Conservation (phyloP, 2,888 invertebrate genomes). For the Aphidoletes aphidimyza region DNA sequence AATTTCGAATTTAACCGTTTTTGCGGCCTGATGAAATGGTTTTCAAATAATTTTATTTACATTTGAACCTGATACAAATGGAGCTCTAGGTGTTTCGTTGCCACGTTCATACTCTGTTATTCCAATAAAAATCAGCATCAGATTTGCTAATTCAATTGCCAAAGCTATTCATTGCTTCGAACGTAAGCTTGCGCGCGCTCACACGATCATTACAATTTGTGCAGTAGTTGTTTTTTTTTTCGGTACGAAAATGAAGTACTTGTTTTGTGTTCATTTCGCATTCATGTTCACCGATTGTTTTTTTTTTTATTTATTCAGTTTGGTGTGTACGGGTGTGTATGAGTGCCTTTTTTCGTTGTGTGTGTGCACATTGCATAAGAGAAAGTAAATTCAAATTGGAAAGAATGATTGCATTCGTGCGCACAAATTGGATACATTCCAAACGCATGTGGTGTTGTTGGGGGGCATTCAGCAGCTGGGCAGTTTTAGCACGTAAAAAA, state of each 20-base stretch:
- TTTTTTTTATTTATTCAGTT: background rate
- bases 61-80: slow-evolving; percentile 27
- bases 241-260: background rate
- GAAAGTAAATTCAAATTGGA: slow-evolving; percentile 45
- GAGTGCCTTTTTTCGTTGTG: background rate
- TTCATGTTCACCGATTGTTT: background rate
- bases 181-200: too few species aligned
- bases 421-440: background rate
- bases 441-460: slow-evolving; percentile 2
- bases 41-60: slow-evolving; percentile 15
- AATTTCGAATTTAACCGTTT: slow-evolving; percentile 3
- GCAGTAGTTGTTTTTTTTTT: background rate
- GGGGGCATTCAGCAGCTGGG: background rate
- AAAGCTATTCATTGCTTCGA: background rate
- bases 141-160: background rate
- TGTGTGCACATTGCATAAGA: slow-evolving; percentile 32
- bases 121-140: slow-evolving; percentile 6
- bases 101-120: background rate
- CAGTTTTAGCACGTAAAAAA: background rate
- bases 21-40: slow-evolving; percentile 6
- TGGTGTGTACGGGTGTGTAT: background rate
- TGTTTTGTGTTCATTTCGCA: slow-evolving; percentile 32
- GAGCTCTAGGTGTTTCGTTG: background rate
- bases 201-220: slow-evolving; percentile 39
- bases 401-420: slow-evolving; percentile 45